A percentile compares a stretch with the other conserved stretches of the same genome.
These are phyloP conservation scores for Ochotona princeps DNA, from an alignment of 2,113 vertebrate species.

Conservation along the genomic window DNA sequence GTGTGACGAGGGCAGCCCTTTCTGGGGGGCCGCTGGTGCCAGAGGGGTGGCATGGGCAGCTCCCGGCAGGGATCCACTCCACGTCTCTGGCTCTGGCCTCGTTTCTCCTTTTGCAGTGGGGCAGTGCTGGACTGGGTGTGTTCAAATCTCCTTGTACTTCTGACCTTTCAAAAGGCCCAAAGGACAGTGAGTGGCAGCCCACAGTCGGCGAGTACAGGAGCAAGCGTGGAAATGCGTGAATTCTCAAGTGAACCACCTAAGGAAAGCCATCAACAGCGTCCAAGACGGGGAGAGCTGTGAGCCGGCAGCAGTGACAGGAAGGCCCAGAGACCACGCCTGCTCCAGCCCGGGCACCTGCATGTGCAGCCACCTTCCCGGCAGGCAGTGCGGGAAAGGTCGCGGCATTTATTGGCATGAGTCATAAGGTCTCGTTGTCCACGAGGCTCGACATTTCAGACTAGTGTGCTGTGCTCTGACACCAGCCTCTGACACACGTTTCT, in stretches of 20 bases:
- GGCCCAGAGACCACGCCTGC: neutral
- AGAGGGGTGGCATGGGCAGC: accelerated
- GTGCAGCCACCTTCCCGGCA: neutral
- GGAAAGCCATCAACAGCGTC: neutral
- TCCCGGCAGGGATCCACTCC: neutral
- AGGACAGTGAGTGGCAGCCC: neutral
- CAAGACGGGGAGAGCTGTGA: neutral
- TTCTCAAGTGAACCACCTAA: neutral
- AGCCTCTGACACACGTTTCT: neutral
- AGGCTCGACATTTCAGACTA: neutral
- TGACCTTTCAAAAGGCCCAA: neutral
- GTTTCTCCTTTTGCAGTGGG: neutral
- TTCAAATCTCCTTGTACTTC: too few relatives aligned
- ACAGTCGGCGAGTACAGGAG: neutral
- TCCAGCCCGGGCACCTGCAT: accelerated
- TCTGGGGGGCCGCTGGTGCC: too few relatives aligned
- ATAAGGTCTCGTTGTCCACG: neutral
- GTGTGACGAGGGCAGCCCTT: neutral
- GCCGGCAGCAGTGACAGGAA: neutral
- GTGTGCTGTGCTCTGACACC: accelerated
- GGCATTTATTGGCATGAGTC: neutral
- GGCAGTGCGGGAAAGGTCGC: accelerated
- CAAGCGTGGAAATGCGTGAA: neutral
- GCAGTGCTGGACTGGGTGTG: accelerated
- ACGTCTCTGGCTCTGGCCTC: too few relatives aligned